Conservation (phyloP, 2,888 invertebrate species). For the Psylliodes chrysocephalus region DNA sequence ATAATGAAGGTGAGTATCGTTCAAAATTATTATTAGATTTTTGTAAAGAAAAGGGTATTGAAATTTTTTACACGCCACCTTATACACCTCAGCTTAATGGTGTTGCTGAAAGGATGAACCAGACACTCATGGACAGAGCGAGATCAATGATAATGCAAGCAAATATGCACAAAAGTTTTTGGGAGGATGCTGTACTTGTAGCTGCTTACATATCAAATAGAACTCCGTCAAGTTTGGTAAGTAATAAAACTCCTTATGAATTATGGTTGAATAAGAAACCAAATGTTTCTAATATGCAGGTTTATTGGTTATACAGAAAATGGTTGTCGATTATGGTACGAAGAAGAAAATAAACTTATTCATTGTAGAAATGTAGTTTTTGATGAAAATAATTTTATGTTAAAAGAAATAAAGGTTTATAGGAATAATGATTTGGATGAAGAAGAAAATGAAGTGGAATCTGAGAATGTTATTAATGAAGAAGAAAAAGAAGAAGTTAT, state of each 20-base stretch:
- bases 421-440: no score
- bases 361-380: constrained; percentile 18
- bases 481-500: neutral
- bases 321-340: constrained; percentile 29
- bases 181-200: constrained; percentile 30
- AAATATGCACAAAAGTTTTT: constrained; percentile 25
- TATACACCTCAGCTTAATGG: constrained; percentile 37
- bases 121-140: constrained; percentile 31
- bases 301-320: constrained; percentile 40
- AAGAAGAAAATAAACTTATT: constrained; percentile 24
- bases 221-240: constrained; percentile 27
- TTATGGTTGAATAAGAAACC: constrained; percentile 33
- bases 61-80: constrained; percentile 28
- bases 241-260: no score
- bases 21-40: no score
- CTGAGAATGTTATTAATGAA: no score
- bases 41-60: constrained; percentile 18
- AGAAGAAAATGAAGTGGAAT: neutral
- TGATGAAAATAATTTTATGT: constrained; percentile 17
- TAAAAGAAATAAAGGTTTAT: neutral
- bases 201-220: constrained; percentile 33
- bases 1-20: neutral
- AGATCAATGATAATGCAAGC: constrained; percentile 35
- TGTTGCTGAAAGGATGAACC: constrained; percentile 36
- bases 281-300: constrained; percentile 33